Evolutionary conservation across 2,888 invertebrate species (phyloP).

Genomic region (Horisme vitalbata): DNA sequence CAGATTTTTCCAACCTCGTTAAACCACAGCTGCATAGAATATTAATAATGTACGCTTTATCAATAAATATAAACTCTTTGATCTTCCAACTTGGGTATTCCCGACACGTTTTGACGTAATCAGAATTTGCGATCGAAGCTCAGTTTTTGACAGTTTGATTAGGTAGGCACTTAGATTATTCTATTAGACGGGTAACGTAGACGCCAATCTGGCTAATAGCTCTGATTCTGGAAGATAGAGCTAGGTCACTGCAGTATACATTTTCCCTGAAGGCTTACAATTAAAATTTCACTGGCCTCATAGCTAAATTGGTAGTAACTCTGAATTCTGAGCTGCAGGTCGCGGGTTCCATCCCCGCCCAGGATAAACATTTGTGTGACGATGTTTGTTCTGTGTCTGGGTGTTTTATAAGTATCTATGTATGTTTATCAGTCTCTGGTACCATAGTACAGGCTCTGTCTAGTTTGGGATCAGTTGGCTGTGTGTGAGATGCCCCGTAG

Average conservation of each 20-base stretch:
- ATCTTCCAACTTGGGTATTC: constrained; percentile 55
- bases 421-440: no score
- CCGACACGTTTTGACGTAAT: constrained; percentile 46
- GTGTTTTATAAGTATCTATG: no score
- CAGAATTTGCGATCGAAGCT: constrained; percentile 40
- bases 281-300: no score
- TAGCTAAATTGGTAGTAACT: no score
- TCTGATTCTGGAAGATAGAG: background rate
- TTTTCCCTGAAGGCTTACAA: no score
- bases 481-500: no score
- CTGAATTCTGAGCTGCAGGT: no score
- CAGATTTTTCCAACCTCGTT: constrained; percentile 23
- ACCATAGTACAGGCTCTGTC: no score
- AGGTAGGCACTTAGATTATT: constrained; percentile 34
- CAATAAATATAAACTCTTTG: constrained; percentile 50
- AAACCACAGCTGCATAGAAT: constrained; percentile 39
- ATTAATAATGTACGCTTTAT: constrained; percentile 47
- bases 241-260: constrained; percentile 1
- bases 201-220: constrained; percentile 29
- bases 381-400: no score
- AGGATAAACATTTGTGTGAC: no score
- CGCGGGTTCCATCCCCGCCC: no score
- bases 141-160: constrained; percentile 37
- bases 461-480: no score
- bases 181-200: constrained; percentile 32